Percentiles rank a stretch among this genome's conserved stretches.
phyloP scores from a whole-genome alignment of 2,113 vertebrate genomes.

The Dermatemys mawii region DNA sequence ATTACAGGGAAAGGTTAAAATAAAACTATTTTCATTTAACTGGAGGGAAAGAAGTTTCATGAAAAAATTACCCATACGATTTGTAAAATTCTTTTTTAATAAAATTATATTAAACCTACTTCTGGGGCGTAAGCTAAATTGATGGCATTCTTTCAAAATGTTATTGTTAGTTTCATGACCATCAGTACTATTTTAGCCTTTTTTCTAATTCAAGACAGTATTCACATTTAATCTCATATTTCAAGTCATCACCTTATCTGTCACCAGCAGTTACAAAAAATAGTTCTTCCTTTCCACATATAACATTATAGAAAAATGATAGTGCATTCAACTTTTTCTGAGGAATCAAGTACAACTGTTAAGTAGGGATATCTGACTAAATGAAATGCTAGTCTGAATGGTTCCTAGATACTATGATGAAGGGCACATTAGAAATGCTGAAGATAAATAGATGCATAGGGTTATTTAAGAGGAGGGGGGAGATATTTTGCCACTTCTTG shows the following conservation, averaged over 20 bases:
- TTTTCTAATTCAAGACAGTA: background rate
- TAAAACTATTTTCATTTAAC: background rate
- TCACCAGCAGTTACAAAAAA: background rate
- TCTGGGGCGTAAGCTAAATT: background rate
- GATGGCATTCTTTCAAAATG: background rate
- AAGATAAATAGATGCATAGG: background rate
- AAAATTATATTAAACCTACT: background rate
- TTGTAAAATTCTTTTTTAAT: background rate
- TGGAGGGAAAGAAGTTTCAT: background rate
- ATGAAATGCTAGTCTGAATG: background rate
- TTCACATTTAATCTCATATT: background rate
- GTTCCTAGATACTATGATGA: background rate
- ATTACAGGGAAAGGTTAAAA: background rate
- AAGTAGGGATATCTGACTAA: background rate
- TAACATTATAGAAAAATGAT: background rate
- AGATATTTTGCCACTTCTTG: background rate
- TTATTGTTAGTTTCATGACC: background rate
- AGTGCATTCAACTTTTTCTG: background rate
- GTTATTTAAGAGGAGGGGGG: background rate
- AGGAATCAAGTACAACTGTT: background rate
- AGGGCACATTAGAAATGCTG: background rate
- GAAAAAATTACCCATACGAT: background rate
- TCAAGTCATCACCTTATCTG: background rate
- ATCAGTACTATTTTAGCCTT: background rate
- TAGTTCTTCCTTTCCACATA: rapidly evolving